These are phyloP conservation scores for Dinocampus coccinellae DNA, from an alignment of 2,888 invertebrate genomes.

Conservation along the genomic window DNA sequence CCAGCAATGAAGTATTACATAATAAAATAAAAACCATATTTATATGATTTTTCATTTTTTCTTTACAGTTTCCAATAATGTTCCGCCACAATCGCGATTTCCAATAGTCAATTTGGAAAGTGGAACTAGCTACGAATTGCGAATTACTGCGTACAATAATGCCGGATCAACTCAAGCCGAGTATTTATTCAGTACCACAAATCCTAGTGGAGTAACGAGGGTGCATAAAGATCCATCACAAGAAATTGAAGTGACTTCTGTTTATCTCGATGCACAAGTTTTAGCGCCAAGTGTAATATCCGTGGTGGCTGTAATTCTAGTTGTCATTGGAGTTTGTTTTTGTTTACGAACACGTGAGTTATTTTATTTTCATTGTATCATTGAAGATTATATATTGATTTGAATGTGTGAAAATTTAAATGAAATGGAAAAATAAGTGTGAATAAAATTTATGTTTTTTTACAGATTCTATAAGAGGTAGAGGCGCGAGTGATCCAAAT, in stretches of 20 bases:
- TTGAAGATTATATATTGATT: no score
- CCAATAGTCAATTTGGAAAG: slow-evolving; percentile 71
- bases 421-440: background rate
- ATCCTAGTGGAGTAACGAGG: slow-evolving; percentile 70
- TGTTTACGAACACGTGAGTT: slow-evolving; percentile 72
- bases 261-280: slow-evolving; percentile 70
- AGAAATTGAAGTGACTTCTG: slow-evolving; percentile 61
- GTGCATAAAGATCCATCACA: slow-evolving; percentile 59
- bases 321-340: slow-evolving; percentile 72
- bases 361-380: background rate
- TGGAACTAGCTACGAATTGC: slow-evolving; percentile 71
- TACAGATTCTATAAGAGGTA: slow-evolving; percentile 57
- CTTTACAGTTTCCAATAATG: slow-evolving; percentile 70
- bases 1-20: background rate
- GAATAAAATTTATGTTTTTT: background rate
- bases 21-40: background rate
- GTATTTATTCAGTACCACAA: slow-evolving; percentile 74
- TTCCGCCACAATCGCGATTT: slow-evolving; percentile 69
- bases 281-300: slow-evolving; percentile 71
- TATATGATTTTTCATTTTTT: background rate
- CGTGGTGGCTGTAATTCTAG: slow-evolving; percentile 72
- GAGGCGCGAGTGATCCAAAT: slow-evolving; percentile 61
- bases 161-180: slow-evolving; percentile 75
- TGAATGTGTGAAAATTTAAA: no score
- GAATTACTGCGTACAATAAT: slow-evolving; percentile 75